Evolutionary conservation across 2,797 vertebrate species (phyloP), one percentile per base, ranked within the genome.

Genomic region (Phoeniculus purpureus): DNA sequence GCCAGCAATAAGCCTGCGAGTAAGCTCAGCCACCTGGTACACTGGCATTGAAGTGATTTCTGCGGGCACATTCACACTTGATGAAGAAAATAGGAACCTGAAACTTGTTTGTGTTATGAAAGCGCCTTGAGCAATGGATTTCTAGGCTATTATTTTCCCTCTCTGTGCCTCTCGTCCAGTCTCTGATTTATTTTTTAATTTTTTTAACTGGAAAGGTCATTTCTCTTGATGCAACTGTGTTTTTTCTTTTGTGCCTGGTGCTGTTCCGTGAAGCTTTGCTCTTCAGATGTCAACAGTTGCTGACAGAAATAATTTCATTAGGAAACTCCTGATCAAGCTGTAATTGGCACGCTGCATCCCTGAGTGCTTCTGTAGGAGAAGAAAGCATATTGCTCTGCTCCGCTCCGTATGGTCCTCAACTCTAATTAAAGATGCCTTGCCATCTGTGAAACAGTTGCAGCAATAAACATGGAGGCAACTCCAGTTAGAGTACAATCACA

Each of bases 401-500:
- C 32, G 5, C 51, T 75, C 55, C 76, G 83, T 73, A 26, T 62
- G 59, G 51, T 59, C 34, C n/a, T 66, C 64, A 61, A 4, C 16
- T 80, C 55, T 78, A 67, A 72, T 81, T 89, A 92, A 88, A 94
- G 65, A 52, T 62, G 66, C 34, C 54, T 78, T 64, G 34, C 81
- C 83, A 82, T 88, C 75, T 94, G 92, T 81, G 82, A 65, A 86
- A 59, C 17, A 51, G n/a, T 27, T 85, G 25, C 54, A 76, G 25
- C n/a, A 65, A 84, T 73, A 82, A 82, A 90, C 13, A 18, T 13
- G 43, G 77, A 85, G 40, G 61, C 65, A 89, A 12, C 7, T 86
- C 29, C 23, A 58, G 26, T 51, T 64, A 40, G 26, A 52, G 48
- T 32, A 31, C 14, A 75, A 89, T 75, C 15, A 40, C 19, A 85